Conservation (phyloP, 2,888 invertebrate species). For the Anthrax anthrax region DNA sequence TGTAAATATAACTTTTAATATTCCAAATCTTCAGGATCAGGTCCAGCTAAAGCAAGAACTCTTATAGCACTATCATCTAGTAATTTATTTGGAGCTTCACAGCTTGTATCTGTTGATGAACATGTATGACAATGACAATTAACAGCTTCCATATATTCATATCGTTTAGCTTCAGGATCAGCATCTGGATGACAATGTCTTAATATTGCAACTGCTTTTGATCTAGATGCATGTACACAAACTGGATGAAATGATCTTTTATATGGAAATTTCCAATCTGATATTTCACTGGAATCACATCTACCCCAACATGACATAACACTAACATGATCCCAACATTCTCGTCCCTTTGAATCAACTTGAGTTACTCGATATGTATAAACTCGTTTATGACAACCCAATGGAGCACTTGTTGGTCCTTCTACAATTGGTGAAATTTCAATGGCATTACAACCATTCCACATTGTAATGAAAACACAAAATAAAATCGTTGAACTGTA, state of each 20-base stretch:
- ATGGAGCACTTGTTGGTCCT: slow-evolving; percentile 33
- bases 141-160: slow-evolving; percentile 64
- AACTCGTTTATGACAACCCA: slow-evolving; percentile 51
- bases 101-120: slow-evolving; percentile 52
- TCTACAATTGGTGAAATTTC: slow-evolving; percentile 26
- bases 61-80: slow-evolving; percentile 24
- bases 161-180: slow-evolving; percentile 50
- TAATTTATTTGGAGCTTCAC: slow-evolving; percentile 43
- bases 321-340: slow-evolving; percentile 61
- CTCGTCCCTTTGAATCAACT: slow-evolving; percentile 37
- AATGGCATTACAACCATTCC: slow-evolving; percentile 7
- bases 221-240: slow-evolving; percentile 61
- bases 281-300: slow-evolving; percentile 74
- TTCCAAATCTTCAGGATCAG: slow-evolving; percentile 26
- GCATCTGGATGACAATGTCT: slow-evolving; percentile 63
- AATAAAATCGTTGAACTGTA: neutral
- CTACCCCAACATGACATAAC: slow-evolving; percentile 70
- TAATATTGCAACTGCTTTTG: slow-evolving; percentile 48
- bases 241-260: slow-evolving; percentile 76
- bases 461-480: neutral
- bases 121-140: slow-evolving; percentile 62
- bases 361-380: slow-evolving; percentile 52
- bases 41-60: slow-evolving; percentile 26
- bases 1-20: too few relatives aligned
- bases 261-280: slow-evolving; percentile 80